Evolutionary conservation across 2,888 invertebrate genomes (phyloP).

Genomic region (Fragum whitleyi): DNA sequence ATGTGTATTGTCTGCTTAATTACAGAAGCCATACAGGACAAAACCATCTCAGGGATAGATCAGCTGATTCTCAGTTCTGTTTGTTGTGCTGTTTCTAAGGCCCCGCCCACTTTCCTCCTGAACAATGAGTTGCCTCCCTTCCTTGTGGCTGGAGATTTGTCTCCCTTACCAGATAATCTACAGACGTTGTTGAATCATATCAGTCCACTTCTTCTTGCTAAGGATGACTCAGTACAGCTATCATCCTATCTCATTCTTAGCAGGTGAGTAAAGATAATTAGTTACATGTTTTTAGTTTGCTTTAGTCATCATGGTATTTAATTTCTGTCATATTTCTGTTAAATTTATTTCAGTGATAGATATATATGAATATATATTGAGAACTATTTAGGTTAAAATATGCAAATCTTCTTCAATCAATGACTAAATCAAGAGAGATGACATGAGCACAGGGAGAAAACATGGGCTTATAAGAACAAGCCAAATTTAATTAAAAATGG

Average conservation of each 20-base stretch:
- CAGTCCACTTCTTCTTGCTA: slow-evolving; percentile 76
- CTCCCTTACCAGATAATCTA: slow-evolving; percentile 79
- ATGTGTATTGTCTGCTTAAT: background rate
- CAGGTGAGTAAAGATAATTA: slow-evolving; percentile 74
- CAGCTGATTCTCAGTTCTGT: slow-evolving; percentile 64
- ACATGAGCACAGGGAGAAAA: no score
- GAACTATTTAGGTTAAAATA: no score
- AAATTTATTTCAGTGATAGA: no score
- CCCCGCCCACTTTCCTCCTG: slow-evolving; percentile 73
- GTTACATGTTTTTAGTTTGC: no score
- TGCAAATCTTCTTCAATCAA: no score
- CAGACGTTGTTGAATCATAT: slow-evolving; percentile 83
- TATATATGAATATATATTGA: no score
- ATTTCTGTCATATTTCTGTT: no score
- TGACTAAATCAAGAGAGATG: no score
- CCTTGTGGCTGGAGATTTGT: slow-evolving; percentile 80
- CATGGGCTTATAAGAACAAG: no score
- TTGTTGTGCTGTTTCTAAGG: slow-evolving; percentile 70
- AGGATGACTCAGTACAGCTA: slow-evolving; percentile 74
- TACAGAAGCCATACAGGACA: slow-evolving; percentile 14
- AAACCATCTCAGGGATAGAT: slow-evolving; percentile 32
- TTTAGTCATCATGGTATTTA: no score
- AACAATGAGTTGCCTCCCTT: slow-evolving; percentile 79
- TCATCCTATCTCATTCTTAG: slow-evolving; percentile 79
- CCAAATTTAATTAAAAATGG: no score